Evolutionary conservation across 2,113 vertebrate species (phyloP).

Genomic region (Oreochromis aureus): DNA sequence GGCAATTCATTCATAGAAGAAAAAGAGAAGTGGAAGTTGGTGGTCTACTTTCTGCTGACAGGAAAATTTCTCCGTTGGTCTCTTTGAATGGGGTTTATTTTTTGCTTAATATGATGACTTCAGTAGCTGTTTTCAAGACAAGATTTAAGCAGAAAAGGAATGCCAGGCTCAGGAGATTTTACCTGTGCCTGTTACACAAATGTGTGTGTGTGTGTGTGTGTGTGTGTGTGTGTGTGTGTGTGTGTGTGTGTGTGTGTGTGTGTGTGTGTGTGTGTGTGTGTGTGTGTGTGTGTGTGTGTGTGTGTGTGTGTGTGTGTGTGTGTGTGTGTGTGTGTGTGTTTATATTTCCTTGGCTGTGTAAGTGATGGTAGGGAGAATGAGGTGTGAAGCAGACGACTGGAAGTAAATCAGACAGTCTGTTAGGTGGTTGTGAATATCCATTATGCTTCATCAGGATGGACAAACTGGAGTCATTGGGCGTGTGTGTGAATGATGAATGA

Average conservation of each 20-base stretch:
- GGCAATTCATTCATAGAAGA: background rate
- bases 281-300: background rate
- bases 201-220: background rate
- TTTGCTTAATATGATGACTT: background rate
- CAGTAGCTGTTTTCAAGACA: background rate
- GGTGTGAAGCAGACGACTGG: conserved; percentile 44
- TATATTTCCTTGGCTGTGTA: background rate
- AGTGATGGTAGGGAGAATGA: background rate
- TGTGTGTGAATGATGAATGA: conserved; percentile 44
- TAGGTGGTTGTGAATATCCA: conserved; percentile 51
- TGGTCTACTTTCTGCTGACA: background rate
- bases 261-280: background rate
- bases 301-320: background rate
- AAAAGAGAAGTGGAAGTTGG: background rate
- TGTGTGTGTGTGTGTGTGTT: background rate
- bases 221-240: background rate
- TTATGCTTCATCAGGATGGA: conserved; percentile 47
- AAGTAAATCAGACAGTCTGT: conserved; percentile 61
- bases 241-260: background rate
- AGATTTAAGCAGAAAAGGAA: background rate
- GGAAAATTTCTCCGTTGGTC: background rate
- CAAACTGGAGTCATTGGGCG: conserved; percentile 39
- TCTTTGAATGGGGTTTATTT: background rate
- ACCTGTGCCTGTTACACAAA: background rate
- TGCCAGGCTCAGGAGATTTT: background rate